These are phyloP conservation scores for Meghimatium bilineatum DNA, from an alignment of 2,888 invertebrate genomes.

Conservation along the genomic window DNA sequence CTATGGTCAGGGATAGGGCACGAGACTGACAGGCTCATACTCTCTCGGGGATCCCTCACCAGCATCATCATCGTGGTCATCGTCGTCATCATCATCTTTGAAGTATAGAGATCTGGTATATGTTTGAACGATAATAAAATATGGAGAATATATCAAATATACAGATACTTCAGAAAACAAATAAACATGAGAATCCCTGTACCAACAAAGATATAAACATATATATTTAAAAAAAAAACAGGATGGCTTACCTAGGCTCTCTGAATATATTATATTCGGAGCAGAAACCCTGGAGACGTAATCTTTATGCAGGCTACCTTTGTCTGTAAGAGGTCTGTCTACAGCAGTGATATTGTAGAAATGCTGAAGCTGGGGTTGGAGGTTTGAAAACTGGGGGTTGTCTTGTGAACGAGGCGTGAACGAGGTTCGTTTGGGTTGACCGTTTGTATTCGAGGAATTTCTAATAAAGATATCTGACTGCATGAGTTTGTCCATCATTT, in stretches of 20 bases:
- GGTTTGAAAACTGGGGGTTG: neutral
- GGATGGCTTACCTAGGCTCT: neutral
- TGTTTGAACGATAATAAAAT: too few species aligned
- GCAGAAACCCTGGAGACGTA: neutral
- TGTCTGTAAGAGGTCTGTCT: neutral
- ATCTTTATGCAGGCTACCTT: too few species aligned
- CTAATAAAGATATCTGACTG: neutral
- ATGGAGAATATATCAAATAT: too few species aligned
- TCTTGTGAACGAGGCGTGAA: neutral
- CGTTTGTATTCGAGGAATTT: neutral
- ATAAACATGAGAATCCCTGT: too few species aligned
- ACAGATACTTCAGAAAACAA: too few species aligned
- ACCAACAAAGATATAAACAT: neutral
- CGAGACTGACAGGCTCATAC: too few species aligned
- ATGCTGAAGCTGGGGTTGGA: neutral
- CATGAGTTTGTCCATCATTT: neutral
- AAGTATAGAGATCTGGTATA: too few species aligned
- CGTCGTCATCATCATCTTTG: too few species aligned
- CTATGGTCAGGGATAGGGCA: too few species aligned
- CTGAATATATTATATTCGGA: neutral
- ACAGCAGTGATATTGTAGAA: neutral
- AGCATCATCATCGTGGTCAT: too few species aligned
- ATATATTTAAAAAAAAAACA: neutral
- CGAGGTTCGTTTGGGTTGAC: neutral
- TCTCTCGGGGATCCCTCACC: too few species aligned